Evolutionary conservation across 92 coral and sea anemone species (phyloP).

Genomic region (Muricea muricata): DNA sequence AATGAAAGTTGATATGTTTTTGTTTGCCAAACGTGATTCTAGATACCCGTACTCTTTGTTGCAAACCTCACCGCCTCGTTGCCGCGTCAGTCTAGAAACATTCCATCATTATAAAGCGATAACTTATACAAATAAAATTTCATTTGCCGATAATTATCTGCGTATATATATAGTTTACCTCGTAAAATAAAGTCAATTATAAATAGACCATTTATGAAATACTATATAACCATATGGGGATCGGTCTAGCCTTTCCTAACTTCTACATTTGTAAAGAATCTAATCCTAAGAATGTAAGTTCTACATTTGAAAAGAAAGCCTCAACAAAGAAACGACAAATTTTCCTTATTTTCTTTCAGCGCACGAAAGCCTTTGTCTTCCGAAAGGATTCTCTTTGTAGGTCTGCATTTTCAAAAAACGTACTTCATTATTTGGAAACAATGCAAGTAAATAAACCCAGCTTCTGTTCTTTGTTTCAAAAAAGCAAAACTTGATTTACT

Average conservation of each 20-base stretch:
- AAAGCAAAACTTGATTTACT: not conserved
- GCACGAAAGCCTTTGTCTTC: not conserved
- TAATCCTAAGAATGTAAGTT: not conserved
- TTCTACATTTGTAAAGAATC: too few relatives aligned
- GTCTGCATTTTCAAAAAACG: not conserved
- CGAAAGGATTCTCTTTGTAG: not conserved
- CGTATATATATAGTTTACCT: not conserved
- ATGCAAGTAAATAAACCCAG: not conserved
- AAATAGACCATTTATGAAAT: slow-evolving; percentile 1
- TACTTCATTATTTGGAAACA: not conserved
- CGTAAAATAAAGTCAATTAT: not conserved
- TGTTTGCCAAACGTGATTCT: not conserved
- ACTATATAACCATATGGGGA: too few relatives aligned
- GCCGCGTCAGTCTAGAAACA: not conserved
- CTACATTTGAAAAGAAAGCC: not conserved
- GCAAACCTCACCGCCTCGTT: not conserved
- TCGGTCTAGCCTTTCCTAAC: too few relatives aligned
- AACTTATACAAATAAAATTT: not conserved
- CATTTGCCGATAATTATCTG: slow-evolving; percentile 8
- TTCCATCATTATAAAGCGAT: not conserved
- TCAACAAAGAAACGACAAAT: too few relatives aligned
- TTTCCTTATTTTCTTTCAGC: not conserved
- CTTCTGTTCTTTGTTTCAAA: slow-evolving; percentile 2
- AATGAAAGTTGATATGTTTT: too few relatives aligned
- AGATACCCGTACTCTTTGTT: too few relatives aligned